Base-by-base conservation (phyloP, 2,113 vertebrate species). In the Cathartes aura region DNA sequence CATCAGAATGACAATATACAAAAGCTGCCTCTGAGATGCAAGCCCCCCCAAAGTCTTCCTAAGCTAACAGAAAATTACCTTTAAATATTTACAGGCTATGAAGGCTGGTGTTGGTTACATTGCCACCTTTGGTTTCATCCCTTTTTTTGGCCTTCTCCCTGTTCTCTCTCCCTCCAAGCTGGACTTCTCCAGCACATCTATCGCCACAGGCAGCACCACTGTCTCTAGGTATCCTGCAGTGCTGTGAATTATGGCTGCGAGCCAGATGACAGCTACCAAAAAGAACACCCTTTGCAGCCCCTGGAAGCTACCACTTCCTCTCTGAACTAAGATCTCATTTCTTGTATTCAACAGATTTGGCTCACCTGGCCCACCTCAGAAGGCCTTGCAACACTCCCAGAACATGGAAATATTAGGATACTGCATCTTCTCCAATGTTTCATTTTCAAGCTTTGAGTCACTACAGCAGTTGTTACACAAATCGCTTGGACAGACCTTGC, bases 11-110 rank as follows among this genome's bases (percentile, higher is more conserved):
- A 71, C 16, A 63, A 36, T 6, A 42, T 29, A 63, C 53, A n/a
- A 66, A 48, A 71, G 62, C 43, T 79, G 27, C 18, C 36, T 43
- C 30, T 55, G 30, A 72, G 48, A 15, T 55, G 7, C 16, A 70
- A 60, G 20, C 8, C 11, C 15, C 10, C 20, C 42, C 27, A 8
- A 34, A 75, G 32, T 45, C 36, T 50, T 78, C 53, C 19, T 55
- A 56, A 40, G 32, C 40, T 45, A 67, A 50, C 19, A 72, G 47
- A 73, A 85, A 70, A 67, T 58, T 24, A 53, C 30, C 70, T 91
- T 89, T 58, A 82, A 95, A 71, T 66, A 93, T 94, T 91, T 43
- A 94, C 63, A 70, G 45, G 30, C 43, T 73, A 62, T 24, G 48
- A 82, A 53, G n/a, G 55, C n/a, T 43, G 17, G 30, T 62, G 52